Percentiles rank a stretch among this genome's conserved stretches.
phyloP scores from a whole-genome alignment of 2,113 vertebrate species.

The Menidia beryllina region DNA sequence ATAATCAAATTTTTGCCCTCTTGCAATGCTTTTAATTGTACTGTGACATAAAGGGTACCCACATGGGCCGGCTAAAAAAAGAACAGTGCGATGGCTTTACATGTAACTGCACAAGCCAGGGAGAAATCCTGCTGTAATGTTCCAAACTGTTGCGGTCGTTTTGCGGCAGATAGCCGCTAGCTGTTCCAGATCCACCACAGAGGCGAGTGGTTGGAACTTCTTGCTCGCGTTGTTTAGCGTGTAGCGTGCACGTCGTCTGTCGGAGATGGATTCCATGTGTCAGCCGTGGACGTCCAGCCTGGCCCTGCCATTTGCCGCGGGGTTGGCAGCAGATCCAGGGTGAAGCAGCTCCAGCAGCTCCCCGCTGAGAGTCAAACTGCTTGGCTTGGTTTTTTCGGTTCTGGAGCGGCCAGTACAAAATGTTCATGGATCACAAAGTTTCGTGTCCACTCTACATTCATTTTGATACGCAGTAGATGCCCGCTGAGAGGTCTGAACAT shows the following conservation, averaged over 20 bases:
- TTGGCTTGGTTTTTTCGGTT: slow-evolving; percentile 19
- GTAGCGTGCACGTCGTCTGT: neutral
- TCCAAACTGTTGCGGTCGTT: neutral
- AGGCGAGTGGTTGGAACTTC: neutral
- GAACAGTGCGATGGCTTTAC: no score
- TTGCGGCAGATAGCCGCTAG: neutral
- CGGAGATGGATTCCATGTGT: neutral
- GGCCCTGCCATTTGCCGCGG: slow-evolving; percentile 8
- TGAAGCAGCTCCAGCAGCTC: slow-evolving; percentile 47
- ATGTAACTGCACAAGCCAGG: no score
- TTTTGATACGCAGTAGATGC: neutral
- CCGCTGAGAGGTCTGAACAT: slow-evolving; percentile 17
- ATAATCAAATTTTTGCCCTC: neutral
- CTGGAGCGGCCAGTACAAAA: slow-evolving; percentile 11
- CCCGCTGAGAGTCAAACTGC: slow-evolving; percentile 54
- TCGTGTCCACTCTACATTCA: slow-evolving; percentile 1
- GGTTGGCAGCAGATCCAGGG: slow-evolving; percentile 46
- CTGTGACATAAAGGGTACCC: neutral
- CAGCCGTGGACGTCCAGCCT: slow-evolving; percentile 8
- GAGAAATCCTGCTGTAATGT: neutral
- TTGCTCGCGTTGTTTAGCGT: neutral
- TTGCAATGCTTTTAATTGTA: no score
- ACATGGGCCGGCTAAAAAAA: no score
- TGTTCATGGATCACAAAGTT: neutral
- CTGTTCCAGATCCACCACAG: neutral